Evolutionary conservation across 2,888 invertebrate species (phyloP).

Genomic region (Ophion obscuratus): DNA sequence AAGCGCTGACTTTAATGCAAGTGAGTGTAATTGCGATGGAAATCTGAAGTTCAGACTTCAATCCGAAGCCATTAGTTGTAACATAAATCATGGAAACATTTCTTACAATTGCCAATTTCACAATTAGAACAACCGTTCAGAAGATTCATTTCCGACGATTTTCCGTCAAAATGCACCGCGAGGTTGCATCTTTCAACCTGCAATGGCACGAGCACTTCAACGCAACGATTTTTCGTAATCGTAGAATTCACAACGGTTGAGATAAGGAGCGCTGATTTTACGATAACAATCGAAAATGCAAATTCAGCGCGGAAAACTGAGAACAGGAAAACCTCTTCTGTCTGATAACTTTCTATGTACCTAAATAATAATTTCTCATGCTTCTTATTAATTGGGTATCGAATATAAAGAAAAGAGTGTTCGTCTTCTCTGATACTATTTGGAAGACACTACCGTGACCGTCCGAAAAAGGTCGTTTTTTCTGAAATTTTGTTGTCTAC

Average conservation of each 20-base stretch:
- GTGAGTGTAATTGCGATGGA: not conserved
- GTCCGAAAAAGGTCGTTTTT: too few relatives aligned
- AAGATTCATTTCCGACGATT: too few relatives aligned
- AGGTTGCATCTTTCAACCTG: not conserved
- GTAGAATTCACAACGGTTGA: slow-evolving; percentile 19
- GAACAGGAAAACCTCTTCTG: too few relatives aligned
- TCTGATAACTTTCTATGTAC: not conserved
- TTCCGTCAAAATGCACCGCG: not conserved
- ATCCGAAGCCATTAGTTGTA: not conserved
- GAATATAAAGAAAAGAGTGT: not conserved
- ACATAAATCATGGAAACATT: not conserved
- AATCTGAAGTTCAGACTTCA: not conserved
- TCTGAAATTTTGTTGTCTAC: too few relatives aligned
- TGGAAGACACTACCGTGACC: too few relatives aligned
- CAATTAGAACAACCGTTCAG: too few relatives aligned
- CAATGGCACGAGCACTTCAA: slow-evolving; percentile 23
- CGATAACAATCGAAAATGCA: slow-evolving; percentile 2
- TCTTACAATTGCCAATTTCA: not conserved
- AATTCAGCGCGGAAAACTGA: not conserved
- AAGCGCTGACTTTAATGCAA: not conserved
- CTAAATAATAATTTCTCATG: not conserved
- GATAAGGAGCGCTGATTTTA: slow-evolving; percentile 42
- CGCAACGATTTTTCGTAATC: slow-evolving; percentile 22
- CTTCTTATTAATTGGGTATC: not conserved
- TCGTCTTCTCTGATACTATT: not conserved